A percentile compares a stretch with the other conserved stretches of the same genome.
Evolutionary conservation across 2,113 vertebrate genomes (phyloP).

Genomic region (Dipodomys spectabilis): DNA sequence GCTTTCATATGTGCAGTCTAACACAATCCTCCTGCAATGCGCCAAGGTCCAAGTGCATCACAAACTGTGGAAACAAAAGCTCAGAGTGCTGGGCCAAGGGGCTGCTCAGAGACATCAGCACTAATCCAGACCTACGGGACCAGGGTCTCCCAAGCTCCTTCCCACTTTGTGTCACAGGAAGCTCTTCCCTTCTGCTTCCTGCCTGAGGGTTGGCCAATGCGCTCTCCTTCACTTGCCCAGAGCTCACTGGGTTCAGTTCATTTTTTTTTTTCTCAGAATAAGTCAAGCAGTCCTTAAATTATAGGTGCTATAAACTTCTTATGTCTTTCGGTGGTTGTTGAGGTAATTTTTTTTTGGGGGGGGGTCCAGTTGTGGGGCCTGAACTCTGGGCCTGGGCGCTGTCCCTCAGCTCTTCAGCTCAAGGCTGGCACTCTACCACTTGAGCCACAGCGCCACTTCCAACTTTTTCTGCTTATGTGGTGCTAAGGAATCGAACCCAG

Average conservation of each 20-base stretch:
- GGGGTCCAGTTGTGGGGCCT: too few relatives aligned
- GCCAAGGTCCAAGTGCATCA: not conserved
- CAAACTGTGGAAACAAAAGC: not conserved
- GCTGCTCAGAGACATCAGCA: accelerated
- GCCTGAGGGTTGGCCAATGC: not conserved
- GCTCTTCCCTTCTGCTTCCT: not conserved
- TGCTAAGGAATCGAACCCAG: too few relatives aligned
- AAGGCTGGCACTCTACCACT: too few relatives aligned
- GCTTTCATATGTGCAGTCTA: not conserved
- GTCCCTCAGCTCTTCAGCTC: too few relatives aligned
- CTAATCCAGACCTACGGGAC: not conserved
- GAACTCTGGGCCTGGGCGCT: too few relatives aligned
- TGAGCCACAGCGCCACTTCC: too few relatives aligned
- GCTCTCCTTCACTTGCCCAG: not conserved
- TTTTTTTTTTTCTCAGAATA: not conserved
- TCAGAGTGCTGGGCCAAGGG: not conserved
- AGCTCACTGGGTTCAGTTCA: accelerated
- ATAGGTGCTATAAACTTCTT: not conserved
- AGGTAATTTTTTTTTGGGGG: not conserved
- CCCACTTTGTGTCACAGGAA: not conserved
- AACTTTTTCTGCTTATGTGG: too few relatives aligned
- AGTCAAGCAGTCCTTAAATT: not conserved
- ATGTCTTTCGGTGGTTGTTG: not conserved
- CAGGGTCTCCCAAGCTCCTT: too few relatives aligned
- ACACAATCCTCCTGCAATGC: accelerated